Conservation (phyloP, 2,797 vertebrate genomes). For the Sebastes kiyomatsui region DNA sequence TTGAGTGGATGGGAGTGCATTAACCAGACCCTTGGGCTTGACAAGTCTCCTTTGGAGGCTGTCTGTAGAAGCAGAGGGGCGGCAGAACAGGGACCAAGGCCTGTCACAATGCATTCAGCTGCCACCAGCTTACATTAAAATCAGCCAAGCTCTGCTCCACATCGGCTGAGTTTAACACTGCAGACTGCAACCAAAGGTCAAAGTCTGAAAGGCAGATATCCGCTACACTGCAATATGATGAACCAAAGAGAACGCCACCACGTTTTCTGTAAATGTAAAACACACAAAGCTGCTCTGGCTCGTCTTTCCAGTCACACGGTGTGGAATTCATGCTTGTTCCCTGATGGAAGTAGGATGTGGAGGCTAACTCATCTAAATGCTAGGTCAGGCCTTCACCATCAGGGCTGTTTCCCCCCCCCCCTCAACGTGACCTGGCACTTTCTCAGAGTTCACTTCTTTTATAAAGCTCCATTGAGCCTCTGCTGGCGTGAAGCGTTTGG, state of each 20-base stretch:
- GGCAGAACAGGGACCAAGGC: constrained; percentile 27
- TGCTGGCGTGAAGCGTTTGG: constrained; percentile 39
- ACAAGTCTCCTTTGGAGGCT: constrained; percentile 46
- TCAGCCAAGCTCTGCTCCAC: constrained; percentile 39
- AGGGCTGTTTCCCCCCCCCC: constrained; percentile 40
- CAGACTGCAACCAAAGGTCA: constrained; percentile 53
- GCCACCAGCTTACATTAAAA: constrained; percentile 36
- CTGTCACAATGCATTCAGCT: constrained; percentile 50
- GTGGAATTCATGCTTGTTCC: constrained; percentile 33
- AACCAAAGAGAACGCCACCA: constrained; percentile 21
- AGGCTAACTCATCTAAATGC: constrained; percentile 65
- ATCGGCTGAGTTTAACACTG: constrained; percentile 23
- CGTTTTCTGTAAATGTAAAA: constrained; percentile 22
- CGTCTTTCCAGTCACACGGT: constrained; percentile 25
- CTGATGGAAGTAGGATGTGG: constrained; percentile 34
- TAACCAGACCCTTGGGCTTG: constrained; percentile 54
- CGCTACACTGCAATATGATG: constrained; percentile 25
- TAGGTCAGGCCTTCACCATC: constrained; percentile 50
- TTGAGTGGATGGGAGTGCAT: constrained; percentile 40
- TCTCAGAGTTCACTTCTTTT: constrained; percentile 50
- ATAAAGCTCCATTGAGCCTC: constrained; percentile 58
- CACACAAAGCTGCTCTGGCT: constrained; percentile 21
- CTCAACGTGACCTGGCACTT: constrained; percentile 63
- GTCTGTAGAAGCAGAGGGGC: constrained; percentile 15
- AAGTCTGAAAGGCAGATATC: constrained; percentile 37